These are phyloP conservation scores for Coracopsis vasa DNA, from an alignment of 2,113 vertebrate species.

Conservation along the genomic window DNA sequence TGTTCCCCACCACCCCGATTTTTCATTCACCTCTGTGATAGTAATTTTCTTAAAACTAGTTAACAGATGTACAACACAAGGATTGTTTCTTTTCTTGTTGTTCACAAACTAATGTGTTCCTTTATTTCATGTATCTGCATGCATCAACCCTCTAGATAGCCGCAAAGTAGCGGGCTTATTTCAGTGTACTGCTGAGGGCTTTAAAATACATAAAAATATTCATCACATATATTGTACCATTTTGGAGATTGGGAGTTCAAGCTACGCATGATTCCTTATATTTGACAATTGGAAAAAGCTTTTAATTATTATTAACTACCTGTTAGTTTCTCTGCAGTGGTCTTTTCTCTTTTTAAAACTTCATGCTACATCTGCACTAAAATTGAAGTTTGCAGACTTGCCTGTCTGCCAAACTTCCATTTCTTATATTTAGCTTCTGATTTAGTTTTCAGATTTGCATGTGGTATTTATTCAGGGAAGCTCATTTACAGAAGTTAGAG, in stretches of 20 bases:
- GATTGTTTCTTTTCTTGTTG: background rate
- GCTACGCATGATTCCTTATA: background rate
- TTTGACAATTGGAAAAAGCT: background rate
- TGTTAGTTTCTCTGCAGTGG: slow-evolving; percentile 29
- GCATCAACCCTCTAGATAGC: background rate
- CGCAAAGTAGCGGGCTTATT: background rate
- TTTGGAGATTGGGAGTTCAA: background rate
- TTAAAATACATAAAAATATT: background rate
- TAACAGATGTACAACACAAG: background rate
- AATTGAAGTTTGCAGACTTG: slow-evolving; percentile 9
- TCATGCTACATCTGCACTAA: background rate
- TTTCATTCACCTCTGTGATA: background rate
- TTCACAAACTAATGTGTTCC: background rate
- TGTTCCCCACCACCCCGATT: background rate
- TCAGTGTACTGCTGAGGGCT: background rate
- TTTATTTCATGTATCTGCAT: background rate
- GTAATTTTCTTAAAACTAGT: background rate
- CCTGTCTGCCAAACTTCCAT: slow-evolving; percentile 37
- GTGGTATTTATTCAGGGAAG: slow-evolving; percentile 27
- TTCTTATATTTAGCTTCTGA: slow-evolving; percentile 41
- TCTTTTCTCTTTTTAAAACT: slow-evolving; percentile 57
- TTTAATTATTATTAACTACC: background rate
- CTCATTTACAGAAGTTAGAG: background rate
- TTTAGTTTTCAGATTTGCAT: slow-evolving; percentile 52
- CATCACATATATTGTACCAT: background rate